These are phyloP conservation scores for Chironomus tepperi DNA, from an alignment of 1,140 invertebrate species.

Conservation along the genomic window DNA sequence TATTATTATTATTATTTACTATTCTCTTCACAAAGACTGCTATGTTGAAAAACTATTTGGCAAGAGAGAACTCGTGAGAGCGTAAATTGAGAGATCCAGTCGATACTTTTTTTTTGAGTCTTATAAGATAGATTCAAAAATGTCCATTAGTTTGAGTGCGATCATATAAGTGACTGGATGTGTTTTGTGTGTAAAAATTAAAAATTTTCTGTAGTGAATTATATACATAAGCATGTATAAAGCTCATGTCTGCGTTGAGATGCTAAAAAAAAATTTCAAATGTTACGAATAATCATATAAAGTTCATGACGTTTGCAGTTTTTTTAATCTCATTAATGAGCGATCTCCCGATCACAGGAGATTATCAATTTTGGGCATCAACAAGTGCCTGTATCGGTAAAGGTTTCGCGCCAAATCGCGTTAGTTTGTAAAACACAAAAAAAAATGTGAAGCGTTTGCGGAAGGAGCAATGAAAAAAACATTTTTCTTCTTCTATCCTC, in stretches of 20 bases:
- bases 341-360: not conserved
- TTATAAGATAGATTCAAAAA: constrained; percentile 4
- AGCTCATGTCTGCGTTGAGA: too few relatives aligned
- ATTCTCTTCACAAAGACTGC: not conserved
- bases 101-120: not conserved
- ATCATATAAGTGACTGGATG: constrained; percentile 1
- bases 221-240: too few relatives aligned
- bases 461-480: not conserved
- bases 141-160: constrained; percentile 11
- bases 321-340: not conserved
- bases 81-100: not conserved
- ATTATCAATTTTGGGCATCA: not conserved
- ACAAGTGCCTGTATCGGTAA: not conserved
- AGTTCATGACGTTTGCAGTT: not conserved
- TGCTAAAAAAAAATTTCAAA: too few relatives aligned
- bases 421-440: not conserved
- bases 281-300: too few relatives aligned
- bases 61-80: not conserved
- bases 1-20: too few relatives aligned
- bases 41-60: not conserved
- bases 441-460: not conserved
- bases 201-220: not conserved
- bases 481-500: not conserved
- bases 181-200: constrained; percentile 2
- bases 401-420: not conserved